These are phyloP conservation scores for Tiaroga cobitis DNA, from an alignment of 2,797 vertebrate species.

Conservation along the genomic window DNA sequence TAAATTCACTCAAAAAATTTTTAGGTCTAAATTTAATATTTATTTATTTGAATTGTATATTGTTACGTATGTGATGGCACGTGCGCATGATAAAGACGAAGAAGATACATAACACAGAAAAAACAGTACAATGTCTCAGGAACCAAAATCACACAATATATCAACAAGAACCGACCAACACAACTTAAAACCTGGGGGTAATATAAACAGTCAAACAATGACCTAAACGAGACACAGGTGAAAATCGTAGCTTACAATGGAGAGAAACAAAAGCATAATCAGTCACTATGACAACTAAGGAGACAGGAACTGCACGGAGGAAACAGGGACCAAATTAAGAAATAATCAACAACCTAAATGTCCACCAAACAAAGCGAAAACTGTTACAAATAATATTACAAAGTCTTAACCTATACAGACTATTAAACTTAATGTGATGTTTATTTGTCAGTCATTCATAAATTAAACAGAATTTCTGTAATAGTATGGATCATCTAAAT, in stretches of 20 bases:
- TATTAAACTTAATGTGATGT: background rate
- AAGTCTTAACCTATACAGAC: background rate
- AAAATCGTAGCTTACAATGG: too few relatives aligned
- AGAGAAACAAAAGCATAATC: too few relatives aligned
- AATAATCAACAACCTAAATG: background rate
- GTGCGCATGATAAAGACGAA: background rate
- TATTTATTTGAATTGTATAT: background rate
- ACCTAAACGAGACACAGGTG: too few relatives aligned
- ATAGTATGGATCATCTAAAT: background rate
- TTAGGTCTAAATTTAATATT: background rate
- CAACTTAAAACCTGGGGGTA: too few relatives aligned
- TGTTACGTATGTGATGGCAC: background rate
- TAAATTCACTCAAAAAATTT: too few relatives aligned
- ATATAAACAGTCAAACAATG: too few relatives aligned
- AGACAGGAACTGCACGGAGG: too few relatives aligned
- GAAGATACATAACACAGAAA: background rate
- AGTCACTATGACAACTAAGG: too few relatives aligned
- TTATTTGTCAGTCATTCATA: background rate
- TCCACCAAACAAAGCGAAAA: too few relatives aligned
- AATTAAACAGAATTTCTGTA: background rate
- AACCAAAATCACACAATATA: too few relatives aligned
- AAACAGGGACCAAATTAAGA: background rate
- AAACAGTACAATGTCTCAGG: too few relatives aligned
- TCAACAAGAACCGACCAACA: too few relatives aligned
- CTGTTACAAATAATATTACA: background rate